Evolutionary conservation across 2,113 vertebrate genomes (phyloP), one percentile per base, ranked within the genome.

Genomic region (Orcinus orca): DNA sequence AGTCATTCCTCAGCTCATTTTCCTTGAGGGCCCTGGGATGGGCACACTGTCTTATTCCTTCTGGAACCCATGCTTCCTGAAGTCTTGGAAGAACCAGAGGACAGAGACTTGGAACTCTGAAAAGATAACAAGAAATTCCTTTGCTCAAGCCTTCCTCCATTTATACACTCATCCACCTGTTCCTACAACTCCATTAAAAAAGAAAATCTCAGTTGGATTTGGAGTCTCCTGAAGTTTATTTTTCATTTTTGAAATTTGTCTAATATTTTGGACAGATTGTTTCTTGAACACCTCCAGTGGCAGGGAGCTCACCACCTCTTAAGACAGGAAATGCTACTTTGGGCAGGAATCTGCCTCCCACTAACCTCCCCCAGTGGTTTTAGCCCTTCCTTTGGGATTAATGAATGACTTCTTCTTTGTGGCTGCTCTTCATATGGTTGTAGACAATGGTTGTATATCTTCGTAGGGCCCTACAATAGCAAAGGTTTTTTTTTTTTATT

Each of bases 191-290:
- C 29, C 33, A 25, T 41, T 68, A 29, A 71, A 74, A 53, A 65
- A 65, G 62, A 29, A 53, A 36, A 18, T 0, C 7, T 73, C 8
- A 29, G 3, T 17, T 84, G 58, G 44, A 85, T 92, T 93, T 53
- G 50, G 2, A 68, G 23, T 80, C 26, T 81, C 65, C 44, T 65
- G 60, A 62, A 79, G 77, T 90, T 70, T 85, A 55, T 68, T 84
- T 89, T 85, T 93, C 17, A 71, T 85, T 82, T 81, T 81, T 84
- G n/a, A 94, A 79, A 44, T 83, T 13, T 68, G 17, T 38, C 38
- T 31, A 26, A 62, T 20, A 71, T 68, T 95, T 95, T 82, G 50
- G 70, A 71, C n/a, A 73, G n/a, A 31, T 77, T 63, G 14, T 50
- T 88, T 62, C 85, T 84, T 93, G 60, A 88, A 55, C 9, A 29